phyloP scores from a whole-genome alignment of 2,888 invertebrate genomes.

The Agapostemon virescens region DNA sequence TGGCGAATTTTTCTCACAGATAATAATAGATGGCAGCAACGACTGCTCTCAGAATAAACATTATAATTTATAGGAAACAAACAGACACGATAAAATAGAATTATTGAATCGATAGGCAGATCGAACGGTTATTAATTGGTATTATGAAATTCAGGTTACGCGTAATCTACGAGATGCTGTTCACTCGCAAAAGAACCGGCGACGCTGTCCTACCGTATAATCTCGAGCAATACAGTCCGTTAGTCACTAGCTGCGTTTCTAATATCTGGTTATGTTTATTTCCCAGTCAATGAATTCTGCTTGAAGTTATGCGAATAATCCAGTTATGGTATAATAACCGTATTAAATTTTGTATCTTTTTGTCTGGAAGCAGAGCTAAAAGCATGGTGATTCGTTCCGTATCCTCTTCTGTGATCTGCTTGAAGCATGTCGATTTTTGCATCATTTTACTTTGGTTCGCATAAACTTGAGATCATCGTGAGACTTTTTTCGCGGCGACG shows the following conservation, averaged over 20 bases:
- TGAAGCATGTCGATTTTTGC: not conserved
- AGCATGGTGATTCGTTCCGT: not conserved
- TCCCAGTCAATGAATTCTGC: not conserved
- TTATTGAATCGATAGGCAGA: not conserved
- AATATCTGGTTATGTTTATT: not conserved
- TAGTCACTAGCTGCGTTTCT: conserved; percentile 4
- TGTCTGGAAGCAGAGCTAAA: too few species aligned
- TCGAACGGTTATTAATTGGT: not conserved
- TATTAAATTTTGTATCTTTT: conserved; percentile 1
- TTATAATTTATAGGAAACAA: not conserved
- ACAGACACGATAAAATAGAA: not conserved
- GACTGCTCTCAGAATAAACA: not conserved
- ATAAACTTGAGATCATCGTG: too few species aligned
- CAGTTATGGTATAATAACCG: not conserved
- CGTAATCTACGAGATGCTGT: not conserved
- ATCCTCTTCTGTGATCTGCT: not conserved
- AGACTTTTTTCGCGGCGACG: too few species aligned
- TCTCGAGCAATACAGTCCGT: not conserved
- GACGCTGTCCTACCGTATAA: not conserved
- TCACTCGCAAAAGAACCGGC: not conserved
- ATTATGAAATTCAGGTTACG: not conserved
- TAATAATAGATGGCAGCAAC: not conserved
- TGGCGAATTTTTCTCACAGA: not conserved
- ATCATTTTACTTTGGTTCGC: too few species aligned
- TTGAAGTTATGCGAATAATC: too few species aligned